Conservation (phyloP, 2,888 invertebrate species). For the Conops quadrifasciatus region DNA sequence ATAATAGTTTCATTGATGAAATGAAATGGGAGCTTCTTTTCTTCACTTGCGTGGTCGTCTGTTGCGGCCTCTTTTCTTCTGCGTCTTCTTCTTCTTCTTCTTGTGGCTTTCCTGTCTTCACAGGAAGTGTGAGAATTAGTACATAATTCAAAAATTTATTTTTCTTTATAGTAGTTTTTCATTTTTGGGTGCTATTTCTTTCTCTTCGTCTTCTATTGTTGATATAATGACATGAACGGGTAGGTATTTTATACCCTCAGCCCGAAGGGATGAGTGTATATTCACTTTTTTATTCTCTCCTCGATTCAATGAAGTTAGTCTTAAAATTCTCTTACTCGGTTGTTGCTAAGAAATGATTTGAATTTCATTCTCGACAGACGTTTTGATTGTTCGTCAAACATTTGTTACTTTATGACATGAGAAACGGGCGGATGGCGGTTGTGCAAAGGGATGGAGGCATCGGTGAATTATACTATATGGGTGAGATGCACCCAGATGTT, state of each 20-base stretch:
- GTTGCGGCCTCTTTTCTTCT: neutral
- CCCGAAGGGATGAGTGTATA: too few species aligned
- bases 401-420: neutral
- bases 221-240: neutral
- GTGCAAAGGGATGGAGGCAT: too few species aligned
- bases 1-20: slow-evolving; percentile 32
- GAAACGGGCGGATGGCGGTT: too few species aligned
- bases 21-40: slow-evolving; percentile 33
- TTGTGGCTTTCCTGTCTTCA: neutral
- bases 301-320: too few species aligned
- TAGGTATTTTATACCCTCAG: neutral
- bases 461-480: too few species aligned
- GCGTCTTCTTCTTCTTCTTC: neutral
- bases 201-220: neutral
- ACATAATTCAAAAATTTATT: neutral
- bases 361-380: neutral
- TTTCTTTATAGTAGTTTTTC: neutral
- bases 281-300: too few species aligned
- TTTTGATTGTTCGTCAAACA: neutral
- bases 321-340: too few species aligned
- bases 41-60: neutral
- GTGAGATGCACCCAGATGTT: too few species aligned
- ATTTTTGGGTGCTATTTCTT: neutral
- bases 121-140: slow-evolving; percentile 36
- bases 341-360: neutral